Evolutionary conservation across 2,797 vertebrate genomes (phyloP).

Genomic region (Florisuga fusca): DNA sequence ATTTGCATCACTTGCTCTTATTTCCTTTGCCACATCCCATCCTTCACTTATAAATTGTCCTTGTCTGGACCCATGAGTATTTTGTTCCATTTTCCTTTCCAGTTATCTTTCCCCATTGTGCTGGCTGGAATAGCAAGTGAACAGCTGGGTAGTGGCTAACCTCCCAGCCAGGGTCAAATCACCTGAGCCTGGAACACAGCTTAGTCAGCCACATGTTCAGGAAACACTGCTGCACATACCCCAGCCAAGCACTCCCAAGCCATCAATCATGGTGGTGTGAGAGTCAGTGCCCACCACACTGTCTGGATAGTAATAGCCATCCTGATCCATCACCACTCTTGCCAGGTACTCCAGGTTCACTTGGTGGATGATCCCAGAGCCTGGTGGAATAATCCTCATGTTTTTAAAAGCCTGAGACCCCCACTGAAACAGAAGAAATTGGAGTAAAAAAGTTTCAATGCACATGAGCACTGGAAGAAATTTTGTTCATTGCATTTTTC

Average conservation of each 20-base stretch:
- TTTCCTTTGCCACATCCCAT: accelerated
- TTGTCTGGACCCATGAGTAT: not conserved
- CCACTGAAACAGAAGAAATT: constrained; percentile 84
- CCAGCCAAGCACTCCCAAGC: constrained; percentile 96
- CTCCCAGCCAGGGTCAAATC: not conserved
- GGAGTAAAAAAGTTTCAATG: not conserved
- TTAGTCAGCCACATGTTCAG: not conserved
- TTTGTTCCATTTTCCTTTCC: not conserved
- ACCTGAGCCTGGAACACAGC: not conserved
- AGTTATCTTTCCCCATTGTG: not conserved
- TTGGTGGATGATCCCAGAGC: constrained; percentile 97
- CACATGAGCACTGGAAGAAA: not conserved
- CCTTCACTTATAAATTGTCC: not conserved
- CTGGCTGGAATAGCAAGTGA: not conserved
- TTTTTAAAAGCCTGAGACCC: constrained; percentile 96
- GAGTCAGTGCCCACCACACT: constrained; percentile 98
- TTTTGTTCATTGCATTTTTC: not conserved
- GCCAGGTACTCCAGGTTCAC: constrained; percentile 98
- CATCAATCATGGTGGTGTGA: constrained; percentile 98
- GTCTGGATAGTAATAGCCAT: constrained; percentile 93
- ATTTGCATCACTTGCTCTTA: not conserved
- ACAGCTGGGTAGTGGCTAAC: not conserved
- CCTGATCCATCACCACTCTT: constrained; percentile 91
- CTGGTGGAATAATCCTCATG: constrained; percentile 96
- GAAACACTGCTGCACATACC: constrained; percentile 79